phyloP scores from a whole-genome alignment of 2,113 vertebrate genomes.

The Stigmatopora argus region DNA sequence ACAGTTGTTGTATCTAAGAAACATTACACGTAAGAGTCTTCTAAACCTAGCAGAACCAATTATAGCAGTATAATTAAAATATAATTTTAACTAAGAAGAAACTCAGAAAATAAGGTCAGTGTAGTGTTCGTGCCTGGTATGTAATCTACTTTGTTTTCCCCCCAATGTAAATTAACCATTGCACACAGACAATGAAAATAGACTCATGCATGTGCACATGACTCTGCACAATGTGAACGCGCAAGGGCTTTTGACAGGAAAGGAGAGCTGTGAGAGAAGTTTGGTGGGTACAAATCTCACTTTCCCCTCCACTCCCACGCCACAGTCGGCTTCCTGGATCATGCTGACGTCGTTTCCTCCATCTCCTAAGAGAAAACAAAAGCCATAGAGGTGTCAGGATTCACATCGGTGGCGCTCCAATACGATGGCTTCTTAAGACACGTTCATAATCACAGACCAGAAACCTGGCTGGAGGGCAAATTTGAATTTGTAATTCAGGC shows the following conservation, averaged over 20 bases:
- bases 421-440: conserved; percentile 11
- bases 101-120: not conserved
- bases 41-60: not conserved
- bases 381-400: conserved; percentile 55
- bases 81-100: not conserved
- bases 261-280: conserved; percentile 34
- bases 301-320: conserved; percentile 97
- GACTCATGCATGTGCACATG: conserved; percentile 47
- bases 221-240: conserved; percentile 31
- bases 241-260: conserved; percentile 59
- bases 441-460: conserved; percentile 18
- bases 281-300: conserved; percentile 70
- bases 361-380: conserved; percentile 79
- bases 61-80: not conserved
- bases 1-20: not conserved
- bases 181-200: conserved; percentile 40
- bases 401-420: conserved; percentile 38
- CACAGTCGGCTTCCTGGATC: conserved; percentile 98
- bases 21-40: not conserved
- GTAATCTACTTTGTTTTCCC: not conserved
- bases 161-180: conserved; percentile 3
- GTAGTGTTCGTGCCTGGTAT: not conserved
- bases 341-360: conserved; percentile 99
- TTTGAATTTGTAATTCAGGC: not conserved
- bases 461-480: not conserved